Conservation (phyloP, 2,797 vertebrate genomes). For the Siniperca undulata region DNA sequence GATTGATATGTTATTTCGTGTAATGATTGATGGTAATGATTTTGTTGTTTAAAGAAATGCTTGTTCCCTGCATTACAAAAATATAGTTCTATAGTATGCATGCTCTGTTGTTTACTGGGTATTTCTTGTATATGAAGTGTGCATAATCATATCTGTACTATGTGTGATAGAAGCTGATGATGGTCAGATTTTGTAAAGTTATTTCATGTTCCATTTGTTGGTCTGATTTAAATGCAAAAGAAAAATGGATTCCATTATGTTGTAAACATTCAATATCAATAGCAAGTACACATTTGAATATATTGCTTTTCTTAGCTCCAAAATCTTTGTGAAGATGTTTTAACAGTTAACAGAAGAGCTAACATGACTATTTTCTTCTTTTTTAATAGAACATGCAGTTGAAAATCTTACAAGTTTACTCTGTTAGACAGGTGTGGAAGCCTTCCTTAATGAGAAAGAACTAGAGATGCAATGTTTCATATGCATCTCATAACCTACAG, state of each 20-base stretch:
- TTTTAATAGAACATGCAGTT: conserved; percentile 85
- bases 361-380: conserved; percentile 78
- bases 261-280: conserved; percentile 11
- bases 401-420: conserved; percentile 85
- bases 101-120: conserved; percentile 34
- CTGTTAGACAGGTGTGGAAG: conserved; percentile 84
- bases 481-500: conserved; percentile 76
- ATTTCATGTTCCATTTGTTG: conserved; percentile 42
- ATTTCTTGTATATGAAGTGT: conserved; percentile 42
- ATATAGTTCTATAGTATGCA: conserved; percentile 45
- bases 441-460: conserved; percentile 73
- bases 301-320: conserved; percentile 25
- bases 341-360: conserved; percentile 54
- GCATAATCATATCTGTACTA: conserved; percentile 55
- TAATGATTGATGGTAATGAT: neutral
- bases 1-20: neutral
- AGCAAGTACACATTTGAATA: conserved; percentile 31
- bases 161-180: conserved; percentile 25
- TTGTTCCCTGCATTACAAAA: conserved; percentile 29
- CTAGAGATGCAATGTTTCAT: conserved; percentile 77
- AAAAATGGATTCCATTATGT: conserved; percentile 13
- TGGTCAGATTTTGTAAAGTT: conserved; percentile 39
- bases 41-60: conserved; percentile 33
- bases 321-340: conserved; percentile 50
- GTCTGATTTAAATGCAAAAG: conserved; percentile 26